Conservation (phyloP, 2,113 vertebrate genomes). For the Castor canadensis region DNA sequence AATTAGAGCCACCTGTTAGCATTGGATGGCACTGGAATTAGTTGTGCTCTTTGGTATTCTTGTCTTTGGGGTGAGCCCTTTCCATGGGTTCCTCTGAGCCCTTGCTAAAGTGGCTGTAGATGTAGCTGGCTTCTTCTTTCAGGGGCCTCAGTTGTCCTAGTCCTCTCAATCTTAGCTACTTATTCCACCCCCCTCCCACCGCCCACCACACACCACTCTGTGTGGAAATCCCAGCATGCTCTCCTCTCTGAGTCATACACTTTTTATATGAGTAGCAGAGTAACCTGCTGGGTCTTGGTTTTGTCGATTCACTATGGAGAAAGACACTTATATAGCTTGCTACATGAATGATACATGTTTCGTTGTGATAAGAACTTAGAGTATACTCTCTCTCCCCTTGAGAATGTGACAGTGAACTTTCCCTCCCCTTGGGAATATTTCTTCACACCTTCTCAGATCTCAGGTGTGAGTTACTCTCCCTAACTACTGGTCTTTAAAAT, state of each 20-base stretch:
- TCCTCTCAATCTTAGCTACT: not conserved
- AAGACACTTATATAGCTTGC: not conserved
- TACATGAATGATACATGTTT: not conserved
- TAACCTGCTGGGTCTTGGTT: not conserved
- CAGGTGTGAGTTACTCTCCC: not conserved
- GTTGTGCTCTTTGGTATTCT: not conserved
- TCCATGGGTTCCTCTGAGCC: not conserved
- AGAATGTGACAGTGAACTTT: not conserved
- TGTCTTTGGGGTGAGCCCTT: accelerated
- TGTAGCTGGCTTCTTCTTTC: not conserved
- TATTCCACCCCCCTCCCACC: too few relatives aligned
- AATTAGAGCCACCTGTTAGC: not conserved
- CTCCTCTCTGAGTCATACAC: not conserved
- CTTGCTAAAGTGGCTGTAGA: not conserved
- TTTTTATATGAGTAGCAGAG: not conserved
- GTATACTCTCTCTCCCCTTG: not conserved
- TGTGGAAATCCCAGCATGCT: not conserved
- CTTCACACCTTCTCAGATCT: not conserved
- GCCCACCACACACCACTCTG: not conserved
- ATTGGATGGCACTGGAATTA: not conserved
- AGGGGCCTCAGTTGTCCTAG: not conserved
- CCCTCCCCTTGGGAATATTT: not conserved
- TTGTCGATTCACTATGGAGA: not conserved
- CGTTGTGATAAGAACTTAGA: not conserved
- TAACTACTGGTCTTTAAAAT: not conserved